Conservation (phyloP, 2,113 vertebrate species). For the Peromyscus maniculatus region DNA sequence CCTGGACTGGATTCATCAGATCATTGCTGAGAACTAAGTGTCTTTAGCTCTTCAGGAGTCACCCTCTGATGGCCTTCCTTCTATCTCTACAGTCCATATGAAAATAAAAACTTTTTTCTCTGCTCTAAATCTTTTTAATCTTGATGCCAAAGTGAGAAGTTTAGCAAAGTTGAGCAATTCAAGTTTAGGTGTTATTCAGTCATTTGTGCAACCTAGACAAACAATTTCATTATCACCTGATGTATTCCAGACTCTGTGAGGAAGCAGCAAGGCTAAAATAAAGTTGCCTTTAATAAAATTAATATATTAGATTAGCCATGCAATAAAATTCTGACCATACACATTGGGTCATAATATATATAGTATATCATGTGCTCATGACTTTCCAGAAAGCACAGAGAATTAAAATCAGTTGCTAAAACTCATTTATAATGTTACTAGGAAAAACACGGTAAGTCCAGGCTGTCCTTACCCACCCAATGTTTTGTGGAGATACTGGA, state of each 20-base stretch:
- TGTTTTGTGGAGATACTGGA: neutral
- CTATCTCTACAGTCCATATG: neutral
- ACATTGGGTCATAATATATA: neutral
- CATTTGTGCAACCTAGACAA: neutral
- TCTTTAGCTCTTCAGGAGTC: neutral
- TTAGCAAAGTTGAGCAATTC: too few species aligned
- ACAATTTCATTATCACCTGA: neutral
- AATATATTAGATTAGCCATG: neutral
- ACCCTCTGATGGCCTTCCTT: neutral
- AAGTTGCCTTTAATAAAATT: neutral
- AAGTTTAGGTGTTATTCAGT: neutral
- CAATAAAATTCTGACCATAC: neutral
- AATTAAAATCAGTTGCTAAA: neutral
- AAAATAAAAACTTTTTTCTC: neutral
- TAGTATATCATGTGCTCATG: neutral
- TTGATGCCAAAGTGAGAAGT: neutral
- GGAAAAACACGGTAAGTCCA: neutral
- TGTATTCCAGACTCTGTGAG: neutral
- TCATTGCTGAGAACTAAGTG: constrained; percentile 78
- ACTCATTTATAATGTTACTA: neutral
- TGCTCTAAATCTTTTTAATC: neutral
- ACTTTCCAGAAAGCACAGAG: neutral
- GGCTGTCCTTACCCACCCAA: neutral
- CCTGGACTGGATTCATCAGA: constrained; percentile 86
- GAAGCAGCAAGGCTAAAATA: neutral